Evolutionary conservation across 2,888 invertebrate species (phyloP), one percentile per base, ranked within the genome.

Genomic region (Conchocele bisecta): DNA sequence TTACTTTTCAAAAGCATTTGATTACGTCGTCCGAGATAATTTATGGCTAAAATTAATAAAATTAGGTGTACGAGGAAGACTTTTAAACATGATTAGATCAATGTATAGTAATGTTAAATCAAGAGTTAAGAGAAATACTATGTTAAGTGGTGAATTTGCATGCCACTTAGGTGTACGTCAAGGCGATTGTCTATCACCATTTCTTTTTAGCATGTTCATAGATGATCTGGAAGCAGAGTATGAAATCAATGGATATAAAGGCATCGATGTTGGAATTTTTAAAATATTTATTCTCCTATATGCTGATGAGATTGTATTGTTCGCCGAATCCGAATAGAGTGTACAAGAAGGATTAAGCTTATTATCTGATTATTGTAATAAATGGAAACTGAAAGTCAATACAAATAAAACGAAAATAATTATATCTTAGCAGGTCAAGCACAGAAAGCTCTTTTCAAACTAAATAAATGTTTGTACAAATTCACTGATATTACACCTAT

Each of bases 91-190:
- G n/a, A 28, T 50, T 3, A 50, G 17, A 29, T 31, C 29, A 17
- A 50, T 50, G 50, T 50, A 50, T 50, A 31, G 17, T 31, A 50
- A 26, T 50, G 29, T 50, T 11, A 50, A 50, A 28, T 50, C 50
- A 3, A 35, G 35, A 17, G 37, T 35, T 35, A 53, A 35, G 11
- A 15, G 37, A 22, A 3, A 35, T 3, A 35, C 13, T 17, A 5
- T 13, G 24, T 17, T 53, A 53, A 35, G 35, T 20, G 53, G 20
- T 20, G 35, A 53, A 11, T 53, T 53, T 35, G 33, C 24, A 5
- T 53, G 53, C n/a, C 24, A 53, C 13, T 17, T 35, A 20, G 53
- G 35, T 4, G 37, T 53, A 5, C 4, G 53, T 20, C 33, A 53
- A n/a, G 53, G 53, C 9, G 53, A 53, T 15, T n/a, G 53, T 35